These are phyloP conservation scores for Mystacides longicornis DNA, from an alignment of 2,888 invertebrate species.

Conservation along the genomic window DNA sequence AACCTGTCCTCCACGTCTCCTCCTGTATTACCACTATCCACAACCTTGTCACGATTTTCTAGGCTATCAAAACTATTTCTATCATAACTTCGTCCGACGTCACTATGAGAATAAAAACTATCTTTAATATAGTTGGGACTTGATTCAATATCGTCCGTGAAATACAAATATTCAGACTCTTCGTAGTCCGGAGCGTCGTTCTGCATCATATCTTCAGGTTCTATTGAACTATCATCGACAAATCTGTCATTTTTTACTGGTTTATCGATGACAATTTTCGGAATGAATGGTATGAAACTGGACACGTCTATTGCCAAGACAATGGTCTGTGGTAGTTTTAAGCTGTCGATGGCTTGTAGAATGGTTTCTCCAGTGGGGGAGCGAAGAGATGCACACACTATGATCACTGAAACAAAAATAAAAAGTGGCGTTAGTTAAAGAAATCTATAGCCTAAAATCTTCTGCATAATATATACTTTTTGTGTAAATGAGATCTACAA, in stretches of 20 bases:
- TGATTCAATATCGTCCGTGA: not conserved
- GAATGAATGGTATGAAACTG: conserved; percentile 35
- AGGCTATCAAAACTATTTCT: not conserved
- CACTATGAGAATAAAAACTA: too few relatives aligned
- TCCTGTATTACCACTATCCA: not conserved
- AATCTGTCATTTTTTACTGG: not conserved
- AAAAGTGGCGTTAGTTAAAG: not conserved
- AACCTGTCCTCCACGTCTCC: not conserved
- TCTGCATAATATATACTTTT: too few relatives aligned
- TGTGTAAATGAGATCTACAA: too few relatives aligned
- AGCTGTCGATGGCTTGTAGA: conserved; percentile 37
- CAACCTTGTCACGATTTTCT: not conserved
- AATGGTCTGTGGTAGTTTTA: conserved; percentile 37
- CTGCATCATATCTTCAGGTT: conserved; percentile 12
- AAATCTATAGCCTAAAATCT: too few relatives aligned
- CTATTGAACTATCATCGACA: conserved; percentile 3
- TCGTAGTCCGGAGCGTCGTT: conserved; percentile 10
- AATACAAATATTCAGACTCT: not conserved
- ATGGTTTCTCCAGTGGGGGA: conserved; percentile 35
- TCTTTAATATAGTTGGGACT: not conserved
- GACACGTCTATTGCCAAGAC: conserved; percentile 41
- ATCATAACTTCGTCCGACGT: too few relatives aligned
- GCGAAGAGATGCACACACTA: conserved; percentile 46
- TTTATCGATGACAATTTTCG: conserved; percentile 8
- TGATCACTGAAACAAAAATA: conserved; percentile 37